Evolutionary conservation across 2,888 invertebrate genomes (phyloP).

Genomic region (Drosophila aldrichi): DNA sequence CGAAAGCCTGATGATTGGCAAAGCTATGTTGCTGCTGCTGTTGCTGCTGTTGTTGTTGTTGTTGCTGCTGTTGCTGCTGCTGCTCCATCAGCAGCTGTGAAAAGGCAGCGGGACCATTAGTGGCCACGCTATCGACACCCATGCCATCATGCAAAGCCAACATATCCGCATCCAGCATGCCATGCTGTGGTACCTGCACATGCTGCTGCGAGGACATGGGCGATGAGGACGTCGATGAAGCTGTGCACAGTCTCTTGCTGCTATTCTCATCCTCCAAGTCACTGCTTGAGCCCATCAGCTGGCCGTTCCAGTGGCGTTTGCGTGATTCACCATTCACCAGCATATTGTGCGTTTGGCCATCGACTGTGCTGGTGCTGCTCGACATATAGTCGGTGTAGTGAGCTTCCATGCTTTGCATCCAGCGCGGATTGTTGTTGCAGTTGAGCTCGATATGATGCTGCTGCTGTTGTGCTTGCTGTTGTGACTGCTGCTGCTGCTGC

Average conservation of each 20-base stretch:
- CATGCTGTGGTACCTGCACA: constrained; percentile 63
- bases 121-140: constrained; percentile 64
- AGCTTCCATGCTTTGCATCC: constrained; percentile 84
- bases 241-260: constrained; percentile 81
- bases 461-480: constrained; percentile 51
- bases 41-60: constrained; percentile 53
- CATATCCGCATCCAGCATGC: constrained; percentile 78
- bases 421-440: constrained; percentile 82
- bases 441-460: constrained; percentile 82
- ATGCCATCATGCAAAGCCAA: constrained; percentile 81
- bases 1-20: constrained; percentile 66
- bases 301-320: constrained; percentile 82
- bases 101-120: constrained; percentile 70
- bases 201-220: constrained; percentile 72
- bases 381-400: constrained; percentile 83
- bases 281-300: constrained; percentile 73
- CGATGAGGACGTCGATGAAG: constrained; percentile 79
- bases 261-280: constrained; percentile 77
- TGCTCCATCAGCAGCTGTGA: constrained; percentile 78
- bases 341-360: constrained; percentile 50
- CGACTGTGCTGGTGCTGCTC: constrained; percentile 61
- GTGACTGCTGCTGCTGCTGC: constrained; percentile 49
- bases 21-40: constrained; percentile 73
- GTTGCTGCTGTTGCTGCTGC: constrained; percentile 72
- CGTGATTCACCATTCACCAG: constrained; percentile 71